Evolutionary conservation across 2,888 invertebrate species (phyloP).

Genomic region (Candidula unifasciata): DNA sequence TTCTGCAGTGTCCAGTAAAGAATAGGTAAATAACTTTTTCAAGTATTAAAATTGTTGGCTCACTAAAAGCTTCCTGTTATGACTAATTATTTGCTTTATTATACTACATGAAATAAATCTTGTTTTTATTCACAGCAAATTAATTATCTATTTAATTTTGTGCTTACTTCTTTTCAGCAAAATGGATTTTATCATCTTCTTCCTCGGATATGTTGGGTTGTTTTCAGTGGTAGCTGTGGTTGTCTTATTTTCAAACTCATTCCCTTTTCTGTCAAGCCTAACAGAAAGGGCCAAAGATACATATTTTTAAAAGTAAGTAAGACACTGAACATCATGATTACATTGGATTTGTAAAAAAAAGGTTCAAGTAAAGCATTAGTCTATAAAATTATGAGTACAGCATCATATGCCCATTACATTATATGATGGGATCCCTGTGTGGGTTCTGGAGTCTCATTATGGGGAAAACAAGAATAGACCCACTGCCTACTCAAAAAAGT

Average conservation of each 20-base stretch:
- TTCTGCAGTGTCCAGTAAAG: too few relatives aligned
- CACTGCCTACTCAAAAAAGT: too few relatives aligned
- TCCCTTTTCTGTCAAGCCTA: conserved; percentile 53
- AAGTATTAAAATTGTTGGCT: not conserved
- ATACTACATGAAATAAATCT: not conserved
- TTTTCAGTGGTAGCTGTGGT: conserved; percentile 60
- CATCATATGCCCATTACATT: too few relatives aligned
- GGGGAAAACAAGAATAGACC: too few relatives aligned
- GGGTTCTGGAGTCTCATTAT: too few relatives aligned
- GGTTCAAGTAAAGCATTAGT: too few relatives aligned
- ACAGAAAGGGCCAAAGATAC: conserved; percentile 54
- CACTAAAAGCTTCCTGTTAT: not conserved
- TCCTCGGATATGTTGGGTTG: conserved; percentile 61
- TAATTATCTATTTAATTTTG: not conserved
- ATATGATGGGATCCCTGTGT: too few relatives aligned
- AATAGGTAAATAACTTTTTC: too few relatives aligned
- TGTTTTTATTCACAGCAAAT: not conserved
- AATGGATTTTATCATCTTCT: conserved; percentile 66
- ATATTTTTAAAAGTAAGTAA: conserved; percentile 55
- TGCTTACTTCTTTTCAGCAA: not conserved
- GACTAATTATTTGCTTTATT: too few relatives aligned
- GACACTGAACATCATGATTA: not conserved
- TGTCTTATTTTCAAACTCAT: conserved; percentile 56
- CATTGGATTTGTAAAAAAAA: too few relatives aligned
- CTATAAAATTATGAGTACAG: too few relatives aligned